A percentile compares a stretch with the other conserved stretches of the same genome.
phyloP scores from a whole-genome alignment of 2,888 invertebrate species.

The Troides helena region DNA sequence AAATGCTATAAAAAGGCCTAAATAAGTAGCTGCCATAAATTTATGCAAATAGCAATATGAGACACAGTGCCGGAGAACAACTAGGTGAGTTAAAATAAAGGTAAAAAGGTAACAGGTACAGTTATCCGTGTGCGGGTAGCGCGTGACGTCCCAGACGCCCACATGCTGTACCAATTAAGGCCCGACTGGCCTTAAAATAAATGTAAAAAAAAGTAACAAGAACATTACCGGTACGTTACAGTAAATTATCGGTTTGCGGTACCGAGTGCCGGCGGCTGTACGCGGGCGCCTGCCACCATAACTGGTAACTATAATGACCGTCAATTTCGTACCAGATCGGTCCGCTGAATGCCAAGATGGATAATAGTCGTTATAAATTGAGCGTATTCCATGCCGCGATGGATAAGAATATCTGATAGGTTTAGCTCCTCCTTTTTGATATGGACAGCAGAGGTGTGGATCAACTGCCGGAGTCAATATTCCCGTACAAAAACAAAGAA shows the following conservation, averaged over 20 bases:
- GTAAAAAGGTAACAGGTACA: conserved; percentile 15
- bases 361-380: conserved; percentile 4
- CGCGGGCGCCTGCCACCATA: conserved; percentile 46
- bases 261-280: conserved; percentile 42
- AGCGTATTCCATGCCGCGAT: background rate
- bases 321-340: conserved; percentile 55
- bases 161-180: conserved; percentile 41
- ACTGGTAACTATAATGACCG: conserved; percentile 57
- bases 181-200: conserved; percentile 38
- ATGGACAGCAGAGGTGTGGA: no score
- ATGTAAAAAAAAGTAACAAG: conserved; percentile 47
- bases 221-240: conserved; percentile 54
- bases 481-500: no score
- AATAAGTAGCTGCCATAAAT: conserved; percentile 11
- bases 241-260: conserved; percentile 60
- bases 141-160: conserved; percentile 34
- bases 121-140: conserved; percentile 36
- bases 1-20: background rate
- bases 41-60: conserved; percentile 13
- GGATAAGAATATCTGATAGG: no score
- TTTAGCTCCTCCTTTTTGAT: no score
- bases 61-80: conserved; percentile 8
- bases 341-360: conserved; percentile 31
- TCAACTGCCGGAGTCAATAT: no score
- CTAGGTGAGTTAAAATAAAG: conserved; percentile 21